Evolutionary conservation across 2,888 invertebrate species (phyloP).

Genomic region (Melanargia galathea): DNA sequence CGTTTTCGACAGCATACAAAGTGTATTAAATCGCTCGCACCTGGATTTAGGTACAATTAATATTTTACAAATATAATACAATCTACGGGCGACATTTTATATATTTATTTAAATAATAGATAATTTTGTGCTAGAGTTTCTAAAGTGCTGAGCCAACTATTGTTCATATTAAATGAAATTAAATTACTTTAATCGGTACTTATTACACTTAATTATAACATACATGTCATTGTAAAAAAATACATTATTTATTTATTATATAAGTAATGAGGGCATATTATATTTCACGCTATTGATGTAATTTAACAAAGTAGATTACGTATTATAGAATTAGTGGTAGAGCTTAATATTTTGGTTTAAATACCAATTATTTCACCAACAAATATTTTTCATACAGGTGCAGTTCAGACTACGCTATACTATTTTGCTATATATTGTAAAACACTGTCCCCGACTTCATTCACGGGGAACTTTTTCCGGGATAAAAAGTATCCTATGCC

Average conservation of each 20-base stretch:
- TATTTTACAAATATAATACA: too few species aligned
- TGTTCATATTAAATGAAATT: neutral
- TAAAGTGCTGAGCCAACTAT: neutral
- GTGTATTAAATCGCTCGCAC: neutral
- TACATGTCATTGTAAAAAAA: neutral
- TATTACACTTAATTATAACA: neutral
- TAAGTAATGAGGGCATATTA: neutral
- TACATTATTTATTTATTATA: neutral
- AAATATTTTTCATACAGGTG: too few species aligned
- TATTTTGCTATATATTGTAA: too few species aligned
- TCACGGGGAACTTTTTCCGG: too few species aligned
- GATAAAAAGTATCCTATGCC: too few species aligned
- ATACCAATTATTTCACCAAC: neutral
- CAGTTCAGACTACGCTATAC: too few species aligned
- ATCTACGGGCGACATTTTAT: neutral
- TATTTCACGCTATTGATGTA: conserved; percentile 22
- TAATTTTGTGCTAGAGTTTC: too few species aligned
- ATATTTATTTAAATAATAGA: too few species aligned
- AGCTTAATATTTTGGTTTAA: neutral
- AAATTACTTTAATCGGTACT: neutral
- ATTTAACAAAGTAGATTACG: conserved; percentile 5
- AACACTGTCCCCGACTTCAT: too few species aligned
- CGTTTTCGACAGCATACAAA: neutral
- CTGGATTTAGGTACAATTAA: neutral
- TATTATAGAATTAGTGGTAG: conserved; percentile 2